Evolutionary conservation across 2,113 vertebrate genomes (phyloP).

Genomic region (Chionomys nivalis): DNA sequence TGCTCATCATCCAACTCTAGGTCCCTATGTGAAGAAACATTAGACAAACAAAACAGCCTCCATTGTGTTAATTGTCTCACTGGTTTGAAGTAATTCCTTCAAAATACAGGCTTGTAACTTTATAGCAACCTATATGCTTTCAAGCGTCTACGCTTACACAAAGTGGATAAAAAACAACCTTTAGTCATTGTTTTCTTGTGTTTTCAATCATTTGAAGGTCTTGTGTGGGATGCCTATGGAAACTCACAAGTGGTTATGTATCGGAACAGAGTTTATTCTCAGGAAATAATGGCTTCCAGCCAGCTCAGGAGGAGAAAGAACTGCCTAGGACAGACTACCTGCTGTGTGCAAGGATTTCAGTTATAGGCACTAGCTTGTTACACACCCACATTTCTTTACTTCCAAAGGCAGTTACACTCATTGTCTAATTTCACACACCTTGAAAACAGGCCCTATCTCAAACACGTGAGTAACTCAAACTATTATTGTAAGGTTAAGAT

Average conservation of each 20-base stretch:
- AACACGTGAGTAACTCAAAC: conserved; percentile 73
- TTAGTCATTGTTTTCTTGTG: neutral
- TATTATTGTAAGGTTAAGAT: conserved; percentile 67
- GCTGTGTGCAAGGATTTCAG: conserved; percentile 75
- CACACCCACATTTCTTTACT: conserved; percentile 72
- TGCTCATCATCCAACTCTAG: neutral
- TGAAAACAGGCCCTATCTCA: conserved; percentile 69
- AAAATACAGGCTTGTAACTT: conserved; percentile 5
- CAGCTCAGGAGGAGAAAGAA: conserved; percentile 60
- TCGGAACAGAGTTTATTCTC: conserved; percentile 63
- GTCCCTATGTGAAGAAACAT: neutral
- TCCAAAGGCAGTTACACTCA: conserved; percentile 80
- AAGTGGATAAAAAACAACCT: neutral
- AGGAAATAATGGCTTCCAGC: conserved; percentile 75
- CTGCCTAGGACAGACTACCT: conserved; percentile 52
- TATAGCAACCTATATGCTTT: conserved; percentile 5
- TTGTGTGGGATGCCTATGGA: conserved; percentile 52
- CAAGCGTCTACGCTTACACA: neutral
- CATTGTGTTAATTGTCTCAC: neutral
- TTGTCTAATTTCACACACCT: conserved; percentile 73
- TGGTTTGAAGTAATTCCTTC: conserved; percentile 24
- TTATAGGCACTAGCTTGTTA: conserved; percentile 81
- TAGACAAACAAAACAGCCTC: neutral
- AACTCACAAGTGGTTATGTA: conserved; percentile 13
- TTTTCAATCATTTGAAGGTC: conserved; percentile 41